Evolutionary conservation across 2,797 vertebrate genomes (phyloP), one percentile per base, ranked within the genome.

Genomic region (Cossypha niveicapilla): DNA sequence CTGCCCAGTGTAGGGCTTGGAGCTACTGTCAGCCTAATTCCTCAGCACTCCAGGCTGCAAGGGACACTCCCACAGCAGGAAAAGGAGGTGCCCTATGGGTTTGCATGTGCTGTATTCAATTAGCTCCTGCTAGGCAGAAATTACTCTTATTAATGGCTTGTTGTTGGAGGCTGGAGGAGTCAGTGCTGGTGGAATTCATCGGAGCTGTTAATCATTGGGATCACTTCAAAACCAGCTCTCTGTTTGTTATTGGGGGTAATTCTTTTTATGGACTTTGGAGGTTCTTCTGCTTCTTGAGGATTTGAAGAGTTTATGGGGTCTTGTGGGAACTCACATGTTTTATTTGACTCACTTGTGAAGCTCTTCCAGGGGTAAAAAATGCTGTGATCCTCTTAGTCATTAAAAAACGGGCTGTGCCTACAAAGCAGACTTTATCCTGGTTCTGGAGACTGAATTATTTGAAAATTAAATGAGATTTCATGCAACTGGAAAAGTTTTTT

Each of bases 141-240:
- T 95, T 91, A 60, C 78, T 93, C 81, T 93, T 94, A 84, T 81
- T 96, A 93, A 92, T 21, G 4, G 61, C 71, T 94, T 94, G 83
- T 76, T 86, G 39, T 41, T 89, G 72, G 83, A 84, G 66, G 30
- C 56, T 65, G 81, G 70, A 86, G 84, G 61, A 96, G 86, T 92
- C 84, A 72, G 45, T 0, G 2, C 73, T 95, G 86, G 93, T 91
- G 65, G 91, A 84, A 94, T 44, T 75, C 94, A 74, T 83, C 22
- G 1, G 86, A 95, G 73, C 74, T 84, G 74, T 94, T 95, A 89
- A 93, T 92, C 15, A 3, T 60, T 34, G 11, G 60, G 71, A 88
- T 96, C 57, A 10, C 93, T 95, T 91, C 67, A 88, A 95, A 95
- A 88, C 27, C 57, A 61, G 68, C 78, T 80, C 70, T 74, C 67